These are phyloP conservation scores for Psettodes erumei DNA, from an alignment of 2,113 vertebrate genomes.

Conservation along the genomic window DNA sequence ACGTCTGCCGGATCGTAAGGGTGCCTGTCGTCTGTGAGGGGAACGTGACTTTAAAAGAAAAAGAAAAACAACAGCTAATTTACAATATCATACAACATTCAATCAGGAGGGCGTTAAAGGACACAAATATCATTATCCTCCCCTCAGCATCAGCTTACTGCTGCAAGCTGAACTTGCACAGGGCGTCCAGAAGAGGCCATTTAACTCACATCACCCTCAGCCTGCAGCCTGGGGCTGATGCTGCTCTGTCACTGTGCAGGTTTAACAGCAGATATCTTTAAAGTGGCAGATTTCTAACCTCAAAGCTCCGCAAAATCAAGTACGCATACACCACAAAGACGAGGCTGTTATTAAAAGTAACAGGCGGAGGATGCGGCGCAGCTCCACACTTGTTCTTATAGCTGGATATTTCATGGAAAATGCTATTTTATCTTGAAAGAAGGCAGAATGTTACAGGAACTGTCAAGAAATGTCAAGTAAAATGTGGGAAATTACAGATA, in stretches of 20 bases:
- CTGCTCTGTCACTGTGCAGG: not conserved
- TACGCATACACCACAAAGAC: not conserved
- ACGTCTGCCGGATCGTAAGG: not conserved
- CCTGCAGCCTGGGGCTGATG: not conserved
- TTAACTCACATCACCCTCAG: not conserved
- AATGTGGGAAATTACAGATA: not conserved
- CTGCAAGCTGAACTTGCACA: not conserved
- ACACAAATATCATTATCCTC: conserved; percentile 4
- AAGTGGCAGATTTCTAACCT: not conserved
- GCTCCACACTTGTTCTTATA: not conserved
- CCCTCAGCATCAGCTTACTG: conserved; percentile 9
- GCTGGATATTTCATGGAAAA: not conserved
- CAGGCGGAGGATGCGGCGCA: not conserved
- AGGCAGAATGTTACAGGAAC: not conserved
- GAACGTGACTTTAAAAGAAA: not conserved
- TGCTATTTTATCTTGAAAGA: not conserved
- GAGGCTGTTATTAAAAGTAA: not conserved
- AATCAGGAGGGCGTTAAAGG: not conserved
- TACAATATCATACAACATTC: not conserved
- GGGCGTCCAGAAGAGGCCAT: not conserved
- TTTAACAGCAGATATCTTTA: not conserved
- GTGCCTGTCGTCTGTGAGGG: not conserved
- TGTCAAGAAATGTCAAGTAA: not conserved
- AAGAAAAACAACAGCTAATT: not conserved
- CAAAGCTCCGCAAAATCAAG: not conserved